Conservation (phyloP, 92 coral and sea anemone genomes). For the Bergia puertoricense region DNA sequence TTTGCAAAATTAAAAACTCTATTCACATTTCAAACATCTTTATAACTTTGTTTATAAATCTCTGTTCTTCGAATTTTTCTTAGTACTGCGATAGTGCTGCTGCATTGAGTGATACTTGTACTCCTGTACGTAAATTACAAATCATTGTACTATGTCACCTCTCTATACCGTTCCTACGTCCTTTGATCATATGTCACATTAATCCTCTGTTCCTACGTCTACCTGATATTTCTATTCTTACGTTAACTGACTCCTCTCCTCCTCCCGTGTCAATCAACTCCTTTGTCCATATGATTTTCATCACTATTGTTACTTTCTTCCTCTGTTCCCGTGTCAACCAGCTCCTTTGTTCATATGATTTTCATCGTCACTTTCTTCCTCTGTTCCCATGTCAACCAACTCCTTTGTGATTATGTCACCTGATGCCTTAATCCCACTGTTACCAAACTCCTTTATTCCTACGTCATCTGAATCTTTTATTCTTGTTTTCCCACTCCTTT, state of each 20-base stretch:
- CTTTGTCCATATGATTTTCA: too few species aligned
- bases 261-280: neutral
- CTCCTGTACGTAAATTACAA: too few species aligned
- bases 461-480: neutral
- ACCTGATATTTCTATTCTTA: too few species aligned
- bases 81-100: neutral
- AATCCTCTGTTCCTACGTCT: too few species aligned
- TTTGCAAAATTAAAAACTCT: too few species aligned
- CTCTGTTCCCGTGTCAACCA: neutral
- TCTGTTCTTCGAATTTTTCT: neutral
- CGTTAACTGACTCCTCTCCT: neutral
- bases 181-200: too few species aligned
- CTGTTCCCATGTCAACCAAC: neutral
- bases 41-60: too few species aligned
- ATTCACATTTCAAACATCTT: too few species aligned
- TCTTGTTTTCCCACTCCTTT: too few species aligned
- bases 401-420: constrained; percentile 10
- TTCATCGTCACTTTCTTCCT: neutral
- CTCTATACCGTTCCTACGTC: too few species aligned
- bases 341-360: neutral
- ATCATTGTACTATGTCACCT: too few species aligned
- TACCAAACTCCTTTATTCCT: neutral
- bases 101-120: too few species aligned
- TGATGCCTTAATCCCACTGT: neutral
- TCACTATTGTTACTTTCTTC: neutral